Base-by-base conservation (phyloP, 2,797 vertebrate genomes). In the Miichthys miiuy region DNA sequence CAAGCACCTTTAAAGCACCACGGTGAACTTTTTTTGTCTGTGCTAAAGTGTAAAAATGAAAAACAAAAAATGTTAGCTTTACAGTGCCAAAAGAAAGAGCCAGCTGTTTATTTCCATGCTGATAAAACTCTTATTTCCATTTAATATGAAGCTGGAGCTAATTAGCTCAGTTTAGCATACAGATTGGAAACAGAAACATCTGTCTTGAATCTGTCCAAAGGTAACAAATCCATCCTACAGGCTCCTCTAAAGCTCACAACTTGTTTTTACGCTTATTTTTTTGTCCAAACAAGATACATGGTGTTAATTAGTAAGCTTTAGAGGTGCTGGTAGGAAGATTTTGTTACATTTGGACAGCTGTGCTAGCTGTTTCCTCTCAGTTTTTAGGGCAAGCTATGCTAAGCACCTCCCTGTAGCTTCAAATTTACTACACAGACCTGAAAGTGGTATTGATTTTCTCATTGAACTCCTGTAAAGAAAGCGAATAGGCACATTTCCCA, bases 321-420 rank as follows among this genome's bases (percentile, higher is more conserved):
- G 3, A 14, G 42, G 7, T 41, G 44, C 14, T 8, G 8, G 6
- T 17, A 7, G 8, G 1, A 1, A 27, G 2, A n/a, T 60, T 42
- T 50, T 58, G 44, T 51, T 41, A 60, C 10, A 3, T 52, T 20
- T 20, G 30, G 25, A 25, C 41, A 38, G 18, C 14, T 42, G 51
- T 34, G 48, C 21, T 27, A 0, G 18, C 20, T 48, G 14, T 48
- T 10, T 10, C 48, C 70, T 11, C 42, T 5, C 17, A 65, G 41
- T 27, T 20, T 23, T 41, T 10, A 41, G 20, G 50, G 38, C 57
- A 51, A 75, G 42, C 23, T 66, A 61, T 58, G n/a, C 41, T 47
- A n/a, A n/a, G n/a, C 3, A 1, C 27, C 34, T 5, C 10, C 14
- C 17, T 62, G 34, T 61, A 42, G 21, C 47, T 62, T 62, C 4